A percentile compares a stretch with the other conserved stretches of the same genome.
phyloP scores from a whole-genome alignment of 2,888 invertebrate species.

The Heteromurus nitidus region DNA sequence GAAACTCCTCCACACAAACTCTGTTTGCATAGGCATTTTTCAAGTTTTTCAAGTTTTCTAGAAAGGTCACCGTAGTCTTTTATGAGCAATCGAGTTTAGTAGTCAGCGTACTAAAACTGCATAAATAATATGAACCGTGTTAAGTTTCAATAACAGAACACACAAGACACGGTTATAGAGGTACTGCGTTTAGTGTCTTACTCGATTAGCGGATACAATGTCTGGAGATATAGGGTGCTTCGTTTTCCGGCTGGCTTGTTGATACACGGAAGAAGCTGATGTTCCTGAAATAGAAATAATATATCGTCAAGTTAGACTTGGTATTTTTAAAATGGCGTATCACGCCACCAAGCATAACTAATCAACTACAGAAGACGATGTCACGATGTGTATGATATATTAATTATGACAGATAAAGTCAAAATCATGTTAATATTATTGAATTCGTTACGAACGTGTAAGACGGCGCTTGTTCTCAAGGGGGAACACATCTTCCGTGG shows the following conservation, averaged over 20 bases:
- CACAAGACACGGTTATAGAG: background rate
- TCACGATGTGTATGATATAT: too few relatives aligned
- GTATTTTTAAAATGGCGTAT: background rate
- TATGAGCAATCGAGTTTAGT: conserved; percentile 29
- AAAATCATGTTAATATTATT: background rate
- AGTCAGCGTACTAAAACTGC: conserved; percentile 20
- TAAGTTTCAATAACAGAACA: background rate
- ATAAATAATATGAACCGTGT: conserved; percentile 10
- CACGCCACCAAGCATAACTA: too few relatives aligned
- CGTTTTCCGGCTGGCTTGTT: conserved; percentile 10
- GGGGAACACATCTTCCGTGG: conserved; percentile 28
- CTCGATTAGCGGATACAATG: conserved; percentile 49
- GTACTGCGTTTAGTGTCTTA: conserved; percentile 20
- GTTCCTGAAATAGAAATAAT: conserved; percentile 41
- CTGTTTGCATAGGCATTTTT: background rate
- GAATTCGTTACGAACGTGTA: conserved; percentile 22
- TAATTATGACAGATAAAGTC: too few relatives aligned
- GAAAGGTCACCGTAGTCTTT: conserved; percentile 41
- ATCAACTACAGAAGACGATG: too few relatives aligned
- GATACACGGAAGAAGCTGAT: conserved; percentile 18
- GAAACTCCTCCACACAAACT: background rate
- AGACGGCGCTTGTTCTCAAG: conserved; percentile 48
- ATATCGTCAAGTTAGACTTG: background rate
- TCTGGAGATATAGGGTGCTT: conserved; percentile 54
- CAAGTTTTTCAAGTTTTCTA: conserved; percentile 11